These are phyloP conservation scores for Oreotrochilus melanogaster DNA, from an alignment of 2,113 vertebrate species.

Conservation along the genomic window DNA sequence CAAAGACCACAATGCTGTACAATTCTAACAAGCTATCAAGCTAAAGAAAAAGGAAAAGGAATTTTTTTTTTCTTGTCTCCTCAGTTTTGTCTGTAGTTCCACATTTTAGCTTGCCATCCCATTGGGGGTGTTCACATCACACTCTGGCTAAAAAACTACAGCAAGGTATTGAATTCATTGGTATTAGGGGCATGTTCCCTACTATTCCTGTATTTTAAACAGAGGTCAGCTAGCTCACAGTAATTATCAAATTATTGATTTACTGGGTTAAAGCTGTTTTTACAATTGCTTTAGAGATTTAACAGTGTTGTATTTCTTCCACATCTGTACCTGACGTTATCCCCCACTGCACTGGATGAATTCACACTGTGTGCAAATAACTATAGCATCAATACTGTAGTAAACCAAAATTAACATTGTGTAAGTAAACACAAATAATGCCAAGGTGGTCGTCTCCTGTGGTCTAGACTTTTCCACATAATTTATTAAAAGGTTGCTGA, in stretches of 20 bases:
- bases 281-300: constrained; percentile 66
- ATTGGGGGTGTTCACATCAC: not conserved
- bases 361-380: constrained; percentile 22
- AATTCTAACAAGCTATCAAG: not conserved
- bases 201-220: constrained; percentile 53
- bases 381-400: not conserved
- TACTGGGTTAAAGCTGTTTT: constrained; percentile 49
- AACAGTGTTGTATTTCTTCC: constrained; percentile 52
- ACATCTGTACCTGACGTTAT: constrained; percentile 29
- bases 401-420: constrained; percentile 45
- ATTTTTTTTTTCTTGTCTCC: not conserved
- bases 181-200: not conserved
- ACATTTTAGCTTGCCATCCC: not conserved
- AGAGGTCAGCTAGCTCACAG: constrained; percentile 60
- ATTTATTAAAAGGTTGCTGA: constrained; percentile 38
- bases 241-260: constrained; percentile 77
- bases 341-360: constrained; percentile 33
- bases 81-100: not conserved
- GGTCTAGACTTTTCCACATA: not conserved
- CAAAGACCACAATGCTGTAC: not conserved
- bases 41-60: not conserved
- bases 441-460: not conserved
- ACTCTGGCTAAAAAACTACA: not conserved
- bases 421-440: not conserved
- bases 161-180: constrained; percentile 13